Conservation (phyloP, 2,888 invertebrate genomes). For the Gymnocheta viridis region DNA sequence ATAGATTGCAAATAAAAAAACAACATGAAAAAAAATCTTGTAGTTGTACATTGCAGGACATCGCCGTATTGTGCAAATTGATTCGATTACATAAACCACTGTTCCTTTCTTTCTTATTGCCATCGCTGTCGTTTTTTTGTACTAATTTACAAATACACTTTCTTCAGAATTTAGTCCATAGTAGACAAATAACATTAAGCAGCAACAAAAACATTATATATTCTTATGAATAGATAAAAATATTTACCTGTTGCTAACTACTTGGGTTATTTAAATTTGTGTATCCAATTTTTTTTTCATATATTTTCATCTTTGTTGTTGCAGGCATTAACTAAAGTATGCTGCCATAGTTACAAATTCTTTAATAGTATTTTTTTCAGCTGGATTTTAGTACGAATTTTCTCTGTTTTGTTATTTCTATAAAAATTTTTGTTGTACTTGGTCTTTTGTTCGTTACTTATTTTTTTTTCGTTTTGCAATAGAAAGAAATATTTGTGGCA, state of each 20-base stretch:
- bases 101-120: background rate
- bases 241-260: conserved; percentile 59
- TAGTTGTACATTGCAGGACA: too few species aligned
- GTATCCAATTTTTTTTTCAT: background rate
- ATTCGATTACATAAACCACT: background rate
- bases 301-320: background rate
- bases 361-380: conserved; percentile 18
- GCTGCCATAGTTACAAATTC: conserved; percentile 43
- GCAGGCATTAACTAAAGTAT: conserved; percentile 24
- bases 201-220: conserved; percentile 23
- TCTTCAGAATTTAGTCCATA: conserved; percentile 23
- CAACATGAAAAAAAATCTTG: too few species aligned
- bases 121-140: background rate
- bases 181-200: background rate
- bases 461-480: too few species aligned
- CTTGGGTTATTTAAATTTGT: conserved; percentile 35
- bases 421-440: conserved; percentile 8
- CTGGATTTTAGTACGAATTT: background rate
- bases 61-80: too few species aligned
- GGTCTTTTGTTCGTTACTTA: conserved; percentile 31
- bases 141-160: conserved; percentile 30
- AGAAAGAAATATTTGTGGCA: conserved; percentile 44
- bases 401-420: background rate
- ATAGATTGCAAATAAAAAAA: too few species aligned
- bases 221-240: conserved; percentile 2